Conservation (phyloP, 2,113 vertebrate species). For the Pandion haliaetus region DNA sequence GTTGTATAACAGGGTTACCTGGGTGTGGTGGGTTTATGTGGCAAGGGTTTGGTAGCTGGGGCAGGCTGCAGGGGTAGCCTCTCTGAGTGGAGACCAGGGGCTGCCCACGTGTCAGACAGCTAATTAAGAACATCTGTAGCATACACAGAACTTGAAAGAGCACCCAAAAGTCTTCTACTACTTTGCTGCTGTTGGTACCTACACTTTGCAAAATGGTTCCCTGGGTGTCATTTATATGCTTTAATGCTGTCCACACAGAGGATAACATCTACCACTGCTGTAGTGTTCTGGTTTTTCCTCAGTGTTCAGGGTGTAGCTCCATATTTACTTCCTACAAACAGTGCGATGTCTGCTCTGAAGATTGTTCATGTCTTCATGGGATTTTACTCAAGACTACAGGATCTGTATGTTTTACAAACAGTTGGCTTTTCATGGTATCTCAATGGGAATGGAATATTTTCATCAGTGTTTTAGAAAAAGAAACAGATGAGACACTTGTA, state of each 20-base stretch:
- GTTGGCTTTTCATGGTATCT: neutral
- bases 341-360: neutral
- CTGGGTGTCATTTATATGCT: neutral
- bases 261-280: neutral
- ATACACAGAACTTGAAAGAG: neutral
- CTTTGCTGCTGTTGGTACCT: neutral
- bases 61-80: neutral
- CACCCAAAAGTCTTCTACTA: neutral
- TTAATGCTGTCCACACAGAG: neutral
- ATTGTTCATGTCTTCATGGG: neutral
- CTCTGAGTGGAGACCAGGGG: neutral
- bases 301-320: neutral
- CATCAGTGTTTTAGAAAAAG: neutral
- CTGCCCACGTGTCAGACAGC: neutral
- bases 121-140: neutral
- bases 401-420: neutral
- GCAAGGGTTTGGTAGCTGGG: neutral
- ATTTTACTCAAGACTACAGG: neutral
- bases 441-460: neutral
- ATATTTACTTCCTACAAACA: neutral
- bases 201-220: neutral
- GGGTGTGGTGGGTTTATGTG: neutral
- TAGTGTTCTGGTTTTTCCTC: neutral
- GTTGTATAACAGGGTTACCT: neutral
- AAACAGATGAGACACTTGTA: neutral